Evolutionary conservation across 2,113 vertebrate genomes (phyloP).

Genomic region (Zosterops borbonicus): DNA sequence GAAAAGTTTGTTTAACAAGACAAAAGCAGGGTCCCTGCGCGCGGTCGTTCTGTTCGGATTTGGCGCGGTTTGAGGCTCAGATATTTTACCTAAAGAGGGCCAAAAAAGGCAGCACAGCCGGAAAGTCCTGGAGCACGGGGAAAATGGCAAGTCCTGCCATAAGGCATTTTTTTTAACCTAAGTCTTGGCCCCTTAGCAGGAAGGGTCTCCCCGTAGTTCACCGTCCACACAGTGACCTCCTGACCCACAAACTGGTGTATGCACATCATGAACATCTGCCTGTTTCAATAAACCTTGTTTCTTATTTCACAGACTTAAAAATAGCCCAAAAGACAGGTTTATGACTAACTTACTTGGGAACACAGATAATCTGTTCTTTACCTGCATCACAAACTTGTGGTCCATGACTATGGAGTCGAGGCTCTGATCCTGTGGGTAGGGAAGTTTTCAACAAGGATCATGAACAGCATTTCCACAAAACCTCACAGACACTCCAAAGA

Average conservation of each 20-base stretch:
- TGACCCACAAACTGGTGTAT: background rate
- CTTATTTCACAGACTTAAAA: background rate
- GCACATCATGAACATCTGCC: background rate
- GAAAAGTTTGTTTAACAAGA: rapidly evolving
- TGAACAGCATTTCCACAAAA: background rate
- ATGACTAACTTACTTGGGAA: background rate
- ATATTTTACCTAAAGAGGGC: rapidly evolving
- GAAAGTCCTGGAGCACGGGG: rapidly evolving
- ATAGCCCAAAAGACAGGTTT: background rate
- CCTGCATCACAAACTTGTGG: background rate
- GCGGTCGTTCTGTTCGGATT: rapidly evolving
- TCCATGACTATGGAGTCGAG: rapidly evolving
- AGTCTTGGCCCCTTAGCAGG: too few species aligned
- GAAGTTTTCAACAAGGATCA: background rate
- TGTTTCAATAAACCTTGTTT: background rate
- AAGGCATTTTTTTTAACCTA: rapidly evolving
- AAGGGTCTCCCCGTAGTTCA: too few species aligned
- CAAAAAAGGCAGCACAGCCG: rapidly evolving
- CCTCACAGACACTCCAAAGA: background rate
- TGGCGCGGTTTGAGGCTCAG: rapidly evolving
- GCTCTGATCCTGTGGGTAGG: too few species aligned
- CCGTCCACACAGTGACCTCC: background rate
- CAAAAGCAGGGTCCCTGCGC: rapidly evolving
- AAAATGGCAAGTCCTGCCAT: rapidly evolving
- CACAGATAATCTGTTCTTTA: background rate